These are phyloP conservation scores for Antennarius maculatus DNA, from an alignment of 2,797 vertebrate genomes.

Conservation along the genomic window DNA sequence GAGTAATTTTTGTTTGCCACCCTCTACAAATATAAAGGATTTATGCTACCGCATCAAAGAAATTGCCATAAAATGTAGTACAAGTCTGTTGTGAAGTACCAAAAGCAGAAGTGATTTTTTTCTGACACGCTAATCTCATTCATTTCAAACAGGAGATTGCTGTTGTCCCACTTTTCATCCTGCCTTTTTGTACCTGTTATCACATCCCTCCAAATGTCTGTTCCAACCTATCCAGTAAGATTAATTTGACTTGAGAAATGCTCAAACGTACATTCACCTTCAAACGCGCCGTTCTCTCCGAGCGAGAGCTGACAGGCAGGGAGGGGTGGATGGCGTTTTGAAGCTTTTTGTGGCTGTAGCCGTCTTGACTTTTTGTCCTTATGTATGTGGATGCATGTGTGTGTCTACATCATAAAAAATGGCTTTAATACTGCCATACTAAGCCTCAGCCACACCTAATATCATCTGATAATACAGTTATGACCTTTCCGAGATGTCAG, in stretches of 20 bases:
- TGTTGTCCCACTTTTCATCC: conserved; percentile 49
- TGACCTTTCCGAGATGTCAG: conserved; percentile 1
- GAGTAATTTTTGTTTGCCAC: conserved; percentile 10
- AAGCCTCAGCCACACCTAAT: conserved; percentile 5
- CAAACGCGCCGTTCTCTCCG: conserved; percentile 15
- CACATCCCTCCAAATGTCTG: conserved; percentile 34
- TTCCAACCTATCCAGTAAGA: conserved; percentile 36
- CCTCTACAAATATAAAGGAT: conserved; percentile 18
- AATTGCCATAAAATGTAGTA: conserved; percentile 31
- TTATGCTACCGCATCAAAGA: conserved; percentile 20
- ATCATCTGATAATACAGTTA: not conserved
- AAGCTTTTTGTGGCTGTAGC: conserved; percentile 13
- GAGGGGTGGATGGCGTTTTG: conserved; percentile 2
- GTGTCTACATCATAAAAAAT: not conserved
- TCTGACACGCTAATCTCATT: conserved; percentile 41
- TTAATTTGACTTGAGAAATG: conserved; percentile 29
- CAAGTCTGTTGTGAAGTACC: conserved; percentile 30
- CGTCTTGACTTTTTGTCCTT: not conserved
- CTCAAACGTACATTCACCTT: conserved; percentile 46
- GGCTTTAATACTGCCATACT: not conserved
- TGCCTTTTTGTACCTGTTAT: conserved; percentile 43
- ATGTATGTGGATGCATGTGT: not conserved
- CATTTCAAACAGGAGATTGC: conserved; percentile 54
- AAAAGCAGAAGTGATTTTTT: conserved; percentile 26
- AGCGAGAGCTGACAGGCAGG: not conserved